A percentile compares a stretch with the other conserved stretches of the same genome.
phyloP scores from a whole-genome alignment of 2,797 vertebrate genomes.

The Siniperca scherzeri region DNA sequence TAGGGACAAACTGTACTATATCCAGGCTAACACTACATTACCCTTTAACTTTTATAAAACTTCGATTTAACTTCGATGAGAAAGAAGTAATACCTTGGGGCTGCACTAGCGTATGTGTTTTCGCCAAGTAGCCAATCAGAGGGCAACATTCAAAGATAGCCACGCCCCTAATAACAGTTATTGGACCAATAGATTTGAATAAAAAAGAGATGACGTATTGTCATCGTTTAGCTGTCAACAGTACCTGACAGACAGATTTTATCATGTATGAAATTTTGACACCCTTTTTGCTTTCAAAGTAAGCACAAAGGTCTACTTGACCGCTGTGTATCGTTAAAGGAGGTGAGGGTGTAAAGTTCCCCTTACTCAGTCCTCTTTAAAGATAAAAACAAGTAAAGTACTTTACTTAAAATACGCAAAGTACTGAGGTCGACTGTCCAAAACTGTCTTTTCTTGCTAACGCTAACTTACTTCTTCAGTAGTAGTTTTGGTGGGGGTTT shows the following conservation, averaged over 20 bases:
- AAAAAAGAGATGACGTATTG: conserved; percentile 55
- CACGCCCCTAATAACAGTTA: conserved; percentile 69
- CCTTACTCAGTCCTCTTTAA: neutral
- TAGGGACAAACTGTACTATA: fast-evolving
- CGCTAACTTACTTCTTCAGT: neutral
- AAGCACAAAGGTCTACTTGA: neutral
- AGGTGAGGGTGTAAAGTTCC: neutral
- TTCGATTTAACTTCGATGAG: conserved; percentile 52
- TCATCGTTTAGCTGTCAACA: conserved; percentile 28
- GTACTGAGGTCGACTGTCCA: neutral
- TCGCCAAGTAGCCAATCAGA: conserved; percentile 73
- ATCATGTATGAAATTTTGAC: neutral
- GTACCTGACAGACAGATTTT: neutral
- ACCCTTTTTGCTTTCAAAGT: neutral
- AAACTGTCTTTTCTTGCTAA: neutral
- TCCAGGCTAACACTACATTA: conserved; percentile 22
- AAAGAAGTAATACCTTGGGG: conserved; percentile 3
- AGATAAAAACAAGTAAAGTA: neutral
- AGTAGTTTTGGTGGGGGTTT: neutral
- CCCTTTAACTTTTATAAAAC: conserved; percentile 56
- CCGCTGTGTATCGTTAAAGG: neutral
- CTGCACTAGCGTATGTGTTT: conserved; percentile 47
- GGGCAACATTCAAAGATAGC: conserved; percentile 81
- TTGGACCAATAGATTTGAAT: conserved; percentile 77
- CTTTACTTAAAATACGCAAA: neutral